Evolutionary conservation across 2,888 invertebrate genomes (phyloP), one percentile per base, ranked within the genome.

Genomic region (Serrognathus titanus): DNA sequence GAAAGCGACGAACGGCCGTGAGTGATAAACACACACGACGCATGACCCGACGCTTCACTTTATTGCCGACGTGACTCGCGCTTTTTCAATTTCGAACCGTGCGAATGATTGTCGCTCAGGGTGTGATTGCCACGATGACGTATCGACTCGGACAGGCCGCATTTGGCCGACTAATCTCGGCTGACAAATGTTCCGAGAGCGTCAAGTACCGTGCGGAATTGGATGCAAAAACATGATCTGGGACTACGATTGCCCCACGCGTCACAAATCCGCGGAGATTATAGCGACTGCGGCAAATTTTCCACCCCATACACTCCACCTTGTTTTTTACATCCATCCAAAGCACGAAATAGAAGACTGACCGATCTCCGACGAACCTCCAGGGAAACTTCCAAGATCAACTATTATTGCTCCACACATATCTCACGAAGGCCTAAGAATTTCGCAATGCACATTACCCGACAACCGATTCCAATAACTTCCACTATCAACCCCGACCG

Each of bases 111-210:
- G 77, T 75, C 77, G 77, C 77, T 78, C 69, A 72, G 78, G 78
- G 77, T 77, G 77, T 75, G 77, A 77, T 77, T 78, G 76, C 75
- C 75, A 72, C 72, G 76, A 77, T 78, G 78, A 78, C 77, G 73
- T 76, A 77, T 75, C 71, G 76, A 72, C 73, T 73, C 70, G 72
- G 71, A 69, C 69, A 70, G 64, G 67, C 69, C 69, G 70, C 66
- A 60, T 68, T 71, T 70, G 68, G 68, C 69, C 70, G 67, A 68
- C 67, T 69, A 67, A 64, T 69, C 69, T 67, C 67, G 69, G 64
- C 73, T 72, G 57, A 58, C 55, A 58, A 58, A 60, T 58, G 58
- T 60, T 53, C 51, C 37, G 43, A n/a, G 39, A 41, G 53, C 12
- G 39, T 46, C 48, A 37, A 24, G 52, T 38, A 37, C 52, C 52